Evolutionary conservation across 2,797 vertebrate species (phyloP).

Genomic region (Percopsis omiscomaycus): DNA sequence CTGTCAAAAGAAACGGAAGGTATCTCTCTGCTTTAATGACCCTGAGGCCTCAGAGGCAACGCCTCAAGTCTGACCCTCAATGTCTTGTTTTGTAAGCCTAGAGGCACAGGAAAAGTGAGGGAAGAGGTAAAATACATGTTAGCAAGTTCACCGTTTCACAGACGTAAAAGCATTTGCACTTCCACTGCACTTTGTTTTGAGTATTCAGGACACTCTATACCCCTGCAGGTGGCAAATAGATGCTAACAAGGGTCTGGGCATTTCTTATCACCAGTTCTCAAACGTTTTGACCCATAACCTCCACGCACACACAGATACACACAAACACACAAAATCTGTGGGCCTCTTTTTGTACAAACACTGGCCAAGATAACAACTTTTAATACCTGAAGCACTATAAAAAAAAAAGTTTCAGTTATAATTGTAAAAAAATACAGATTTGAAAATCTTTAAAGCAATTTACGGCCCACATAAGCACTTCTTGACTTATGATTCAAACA

Average conservation of each 20-base stretch:
- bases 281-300: too few species aligned
- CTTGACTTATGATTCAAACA: constrained; percentile 37
- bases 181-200: constrained; percentile 69
- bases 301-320: too few species aligned
- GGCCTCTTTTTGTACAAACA: too few species aligned
- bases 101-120: constrained; percentile 24
- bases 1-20: constrained; percentile 68
- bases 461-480: too few species aligned
- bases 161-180: constrained; percentile 47
- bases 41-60: constrained; percentile 38
- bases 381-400: too few species aligned
- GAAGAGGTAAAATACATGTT: constrained; percentile 18
- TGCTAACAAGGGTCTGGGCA: neutral
- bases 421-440: too few species aligned
- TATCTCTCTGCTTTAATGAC: constrained; percentile 53
- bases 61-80: constrained; percentile 15
- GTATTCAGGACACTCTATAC: constrained; percentile 73
- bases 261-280: constrained; percentile 11
- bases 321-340: too few species aligned
- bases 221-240: constrained; percentile 72
- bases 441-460: too few species aligned
- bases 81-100: constrained; percentile 66
- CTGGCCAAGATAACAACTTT: too few species aligned
- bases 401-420: too few species aligned
- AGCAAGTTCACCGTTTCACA: constrained; percentile 25